Evolutionary conservation across 2,888 invertebrate genomes (phyloP).

Genomic region (Monoplex corrugatus): DNA sequence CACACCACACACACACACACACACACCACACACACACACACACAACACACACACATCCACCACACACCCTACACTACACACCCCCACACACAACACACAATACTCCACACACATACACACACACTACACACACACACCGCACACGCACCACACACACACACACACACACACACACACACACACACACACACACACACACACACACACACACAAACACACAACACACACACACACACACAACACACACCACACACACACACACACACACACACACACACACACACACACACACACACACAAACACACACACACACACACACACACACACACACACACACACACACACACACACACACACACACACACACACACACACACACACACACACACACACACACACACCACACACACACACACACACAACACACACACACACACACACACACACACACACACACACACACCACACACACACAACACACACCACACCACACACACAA

Average conservation of each 20-base stretch:
- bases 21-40: neutral
- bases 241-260: neutral
- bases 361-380: conserved; percentile 27
- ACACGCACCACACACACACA: neutral
- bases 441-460: neutral
- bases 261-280: neutral
- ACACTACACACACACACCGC: neutral
- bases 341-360: neutral
- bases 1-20: neutral
- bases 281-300: neutral
- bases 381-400: neutral
- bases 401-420: neutral
- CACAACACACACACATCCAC: neutral
- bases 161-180: neutral
- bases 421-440: neutral
- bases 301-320: neutral
- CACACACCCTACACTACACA: too few species aligned
- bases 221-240: neutral
- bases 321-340: neutral
- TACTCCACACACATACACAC: neutral
- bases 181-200: neutral
- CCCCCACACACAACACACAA: neutral
- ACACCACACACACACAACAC: conserved; percentile 11
- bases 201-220: neutral
- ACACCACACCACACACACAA: neutral